Base-by-base conservation (phyloP, 2,113 vertebrate genomes). In the Zonotrichia leucophrys region DNA sequence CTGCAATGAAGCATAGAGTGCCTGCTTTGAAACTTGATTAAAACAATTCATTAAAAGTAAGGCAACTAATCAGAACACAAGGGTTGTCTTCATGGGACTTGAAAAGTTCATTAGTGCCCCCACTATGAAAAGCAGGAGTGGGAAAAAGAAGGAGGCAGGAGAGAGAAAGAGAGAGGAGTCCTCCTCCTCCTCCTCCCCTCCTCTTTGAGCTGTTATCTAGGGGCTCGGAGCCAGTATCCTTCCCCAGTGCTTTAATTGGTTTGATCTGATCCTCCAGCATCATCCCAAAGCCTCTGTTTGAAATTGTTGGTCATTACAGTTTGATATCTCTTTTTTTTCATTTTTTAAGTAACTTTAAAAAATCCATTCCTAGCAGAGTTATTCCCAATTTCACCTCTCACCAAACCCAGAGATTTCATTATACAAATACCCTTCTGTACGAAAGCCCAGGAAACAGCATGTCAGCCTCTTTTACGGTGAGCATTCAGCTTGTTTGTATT, bases 21-120 rank as follows among this genome's bases (percentile, higher is more conserved):
- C 95, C 88, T 91, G 93, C 95, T 96, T 97, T 97, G 97, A 97
- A 96, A 96, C 96, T 97, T 97, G 97, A 97, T 97, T 97, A 97
- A 97, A 97, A 97, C 96, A 97, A 97, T 96, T 97, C 96, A 97
- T 96, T 92, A 96, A 96, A 97, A 97, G 95, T 97, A 96, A 96
- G 92, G 91, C 85, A 77, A 94, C 90, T 95, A 95, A 96, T 95
- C 95, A 92, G 92, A 96, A 90, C 86, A 79, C 82, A 94, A 96
- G 92, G 83, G 85, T 83, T 89, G 96, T 84, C 95, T 96, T 96
- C 96, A 89, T 95, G 74, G 87, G 96, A 90, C 90, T 96, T 93
- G 92, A 92, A 95, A 97, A 94, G 95, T 95, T 97, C 83, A 91
- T 95, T 92, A 92, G 85, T 89, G 89, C 55, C 75, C 95, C 88